Conservation (phyloP, 2,888 invertebrate genomes). For the Gandaritis pyraliata region DNA sequence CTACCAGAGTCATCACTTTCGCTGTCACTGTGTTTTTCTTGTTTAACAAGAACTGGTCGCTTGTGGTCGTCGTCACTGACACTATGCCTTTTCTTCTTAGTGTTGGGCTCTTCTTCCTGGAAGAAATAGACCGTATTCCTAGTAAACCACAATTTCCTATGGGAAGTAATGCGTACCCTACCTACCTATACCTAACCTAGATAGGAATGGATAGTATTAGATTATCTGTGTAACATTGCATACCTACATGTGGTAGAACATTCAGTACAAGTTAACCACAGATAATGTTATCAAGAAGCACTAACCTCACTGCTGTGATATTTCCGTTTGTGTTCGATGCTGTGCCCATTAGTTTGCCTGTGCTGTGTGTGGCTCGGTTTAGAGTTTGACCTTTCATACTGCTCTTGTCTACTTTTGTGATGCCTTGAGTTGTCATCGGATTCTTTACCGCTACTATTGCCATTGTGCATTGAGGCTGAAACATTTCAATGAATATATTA, state of each 20-base stretch:
- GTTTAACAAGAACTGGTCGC: constrained; percentile 51
- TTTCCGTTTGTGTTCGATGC: constrained; percentile 66
- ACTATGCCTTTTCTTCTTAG: constrained; percentile 63
- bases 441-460: constrained; percentile 67
- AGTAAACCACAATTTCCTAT: neutral
- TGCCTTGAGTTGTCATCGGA: constrained; percentile 62
- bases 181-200: neutral
- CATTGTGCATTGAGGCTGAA: constrained; percentile 67
- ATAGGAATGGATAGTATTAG: neutral
- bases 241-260: neutral
- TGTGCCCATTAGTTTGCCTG: constrained; percentile 63
- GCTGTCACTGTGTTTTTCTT: constrained; percentile 54
- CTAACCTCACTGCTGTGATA: constrained; percentile 75
- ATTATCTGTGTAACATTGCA: neutral
- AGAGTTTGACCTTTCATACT: constrained; percentile 48
- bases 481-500: constrained; percentile 24
- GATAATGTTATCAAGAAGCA: constrained; percentile 30
- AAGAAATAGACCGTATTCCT: constrained; percentile 34
- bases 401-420: constrained; percentile 52
- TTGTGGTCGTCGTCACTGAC: constrained; percentile 61
- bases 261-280: constrained; percentile 21
- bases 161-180: neutral
- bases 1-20: constrained; percentile 55
- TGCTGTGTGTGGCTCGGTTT: constrained; percentile 48
- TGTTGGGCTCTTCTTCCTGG: constrained; percentile 68